Conservation (phyloP, 1,140 invertebrate species). For the Drusus annulatus region DNA sequence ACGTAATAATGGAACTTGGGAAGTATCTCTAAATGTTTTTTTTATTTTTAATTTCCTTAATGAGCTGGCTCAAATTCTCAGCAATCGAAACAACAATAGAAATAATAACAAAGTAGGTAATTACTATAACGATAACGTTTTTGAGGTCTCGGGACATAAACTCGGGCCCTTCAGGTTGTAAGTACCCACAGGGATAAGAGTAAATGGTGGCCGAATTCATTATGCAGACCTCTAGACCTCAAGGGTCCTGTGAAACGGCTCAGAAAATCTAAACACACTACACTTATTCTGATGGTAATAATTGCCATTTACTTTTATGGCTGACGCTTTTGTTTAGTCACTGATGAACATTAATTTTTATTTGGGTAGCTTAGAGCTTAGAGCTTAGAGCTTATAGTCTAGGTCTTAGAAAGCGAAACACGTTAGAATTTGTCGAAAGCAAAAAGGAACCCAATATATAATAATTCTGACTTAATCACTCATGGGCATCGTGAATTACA, state of each 20-base stretch:
- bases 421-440: too few species aligned
- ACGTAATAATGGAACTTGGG: too few species aligned
- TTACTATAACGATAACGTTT: slow-evolving; percentile 3
- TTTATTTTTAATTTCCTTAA: too few species aligned
- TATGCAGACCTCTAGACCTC: slow-evolving; percentile 29
- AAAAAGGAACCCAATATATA: too few species aligned
- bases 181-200: not conserved
- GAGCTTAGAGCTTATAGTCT: too few species aligned
- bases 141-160: slow-evolving; percentile 12
- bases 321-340: not conserved
- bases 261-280: slow-evolving; percentile 36
- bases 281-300: slow-evolving; percentile 35
- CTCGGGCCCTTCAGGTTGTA: slow-evolving; percentile 7
- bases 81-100: slow-evolving; percentile 1
- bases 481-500: too few species aligned
- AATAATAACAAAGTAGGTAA: not conserved
- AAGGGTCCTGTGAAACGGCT: slow-evolving; percentile 23
- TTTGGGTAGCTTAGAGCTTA: too few species aligned
- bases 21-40: too few species aligned
- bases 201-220: slow-evolving; percentile 9
- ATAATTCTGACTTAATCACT: too few species aligned
- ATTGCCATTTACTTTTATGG: slow-evolving; percentile 17
- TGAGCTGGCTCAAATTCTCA: too few species aligned
- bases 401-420: too few species aligned
- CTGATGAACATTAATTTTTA: not conserved